These are phyloP conservation scores for Agonopterix arenella DNA, from an alignment of 2,888 invertebrate species.

Conservation along the genomic window DNA sequence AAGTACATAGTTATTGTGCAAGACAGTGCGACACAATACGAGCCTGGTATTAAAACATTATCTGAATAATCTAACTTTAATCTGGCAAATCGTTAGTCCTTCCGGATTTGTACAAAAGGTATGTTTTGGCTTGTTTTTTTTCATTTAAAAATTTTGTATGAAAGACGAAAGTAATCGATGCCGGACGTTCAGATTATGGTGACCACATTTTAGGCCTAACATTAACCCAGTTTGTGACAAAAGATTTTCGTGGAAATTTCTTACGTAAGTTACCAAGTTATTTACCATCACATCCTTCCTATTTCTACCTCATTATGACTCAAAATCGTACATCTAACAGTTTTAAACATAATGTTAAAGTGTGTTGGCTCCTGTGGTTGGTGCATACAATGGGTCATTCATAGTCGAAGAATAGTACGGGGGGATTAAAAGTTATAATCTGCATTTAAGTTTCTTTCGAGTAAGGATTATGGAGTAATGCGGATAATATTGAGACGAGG, in stretches of 20 bases:
- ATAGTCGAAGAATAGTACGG: conserved; percentile 36
- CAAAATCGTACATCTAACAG: conserved; percentile 3
- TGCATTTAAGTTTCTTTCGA: conserved; percentile 32
- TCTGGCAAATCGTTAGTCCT: conserved; percentile 23
- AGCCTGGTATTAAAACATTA: background rate
- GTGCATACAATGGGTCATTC: conserved; percentile 31
- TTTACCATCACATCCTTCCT: too few relatives aligned
- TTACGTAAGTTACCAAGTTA: too few relatives aligned
- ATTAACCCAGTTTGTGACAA: conserved; percentile 26
- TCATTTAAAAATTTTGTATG: conserved; percentile 30
- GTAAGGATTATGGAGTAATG: conserved; percentile 53
- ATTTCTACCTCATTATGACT: too few relatives aligned
- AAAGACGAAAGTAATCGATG: conserved; percentile 56
- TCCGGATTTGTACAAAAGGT: conserved; percentile 51
- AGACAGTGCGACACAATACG: conserved; percentile 14
- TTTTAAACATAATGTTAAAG: conserved; percentile 20
- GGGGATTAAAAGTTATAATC: conserved; percentile 51
- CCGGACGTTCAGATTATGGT: conserved; percentile 48
- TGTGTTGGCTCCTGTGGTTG: conserved; percentile 13
- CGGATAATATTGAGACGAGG: conserved; percentile 42
- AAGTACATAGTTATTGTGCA: conserved; percentile 20
- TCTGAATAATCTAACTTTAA: background rate
- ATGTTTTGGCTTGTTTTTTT: conserved; percentile 51
- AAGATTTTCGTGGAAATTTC: conserved; percentile 23
- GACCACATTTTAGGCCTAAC: conserved; percentile 20